Base-by-base conservation (phyloP, 2,113 vertebrate genomes). In the Chaenogobius annularis region DNA sequence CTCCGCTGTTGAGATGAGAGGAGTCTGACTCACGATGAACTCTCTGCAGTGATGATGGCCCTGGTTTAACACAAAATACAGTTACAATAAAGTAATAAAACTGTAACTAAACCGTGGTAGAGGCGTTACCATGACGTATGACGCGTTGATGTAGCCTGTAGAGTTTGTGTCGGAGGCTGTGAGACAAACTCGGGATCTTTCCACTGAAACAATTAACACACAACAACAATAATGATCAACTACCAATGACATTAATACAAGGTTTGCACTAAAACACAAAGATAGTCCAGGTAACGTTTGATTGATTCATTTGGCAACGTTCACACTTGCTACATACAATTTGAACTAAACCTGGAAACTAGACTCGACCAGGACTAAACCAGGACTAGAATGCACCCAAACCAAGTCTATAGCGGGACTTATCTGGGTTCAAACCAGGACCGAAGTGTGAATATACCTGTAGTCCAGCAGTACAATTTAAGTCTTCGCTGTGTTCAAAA, bases 61-160 rank as follows among this genome's bases (percentile, higher is more conserved):
- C 97, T 99, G 88, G 37, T 56, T 48, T 65, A 50, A 47, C 3
- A 14, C n/a, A 47, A 40, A 65, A 23, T 35, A 35, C 14, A 61
- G 23, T 14, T 50, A 19, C 10, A 54, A 54, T 20, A 20, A 54
- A 10, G 50, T 54, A 9, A 10, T 20, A 20, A n/a, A 54, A 54
- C 50, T 10, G n/a, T n/a, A 8, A n/a, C 9, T 54, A n/a, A 3
- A 54, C 15, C 1, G n/a, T 10, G 50, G n/a, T 9, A 54, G 7
- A 52, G 17, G 50, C 9, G 1, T 54, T 54, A 54, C 97, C 95
- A 92, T 94, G 75, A 98, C 91, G n/a, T 97, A 99, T 66, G 97
- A 99, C 64, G 96, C 97, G 74, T 99, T 98, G 89, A 99, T 96
- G 91, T 97, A 99, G 76, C 98, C 97, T 3, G 96, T 93, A 37